These are phyloP conservation scores for Penelope pileata DNA, from an alignment of 2,113 vertebrate species.

Conservation along the genomic window DNA sequence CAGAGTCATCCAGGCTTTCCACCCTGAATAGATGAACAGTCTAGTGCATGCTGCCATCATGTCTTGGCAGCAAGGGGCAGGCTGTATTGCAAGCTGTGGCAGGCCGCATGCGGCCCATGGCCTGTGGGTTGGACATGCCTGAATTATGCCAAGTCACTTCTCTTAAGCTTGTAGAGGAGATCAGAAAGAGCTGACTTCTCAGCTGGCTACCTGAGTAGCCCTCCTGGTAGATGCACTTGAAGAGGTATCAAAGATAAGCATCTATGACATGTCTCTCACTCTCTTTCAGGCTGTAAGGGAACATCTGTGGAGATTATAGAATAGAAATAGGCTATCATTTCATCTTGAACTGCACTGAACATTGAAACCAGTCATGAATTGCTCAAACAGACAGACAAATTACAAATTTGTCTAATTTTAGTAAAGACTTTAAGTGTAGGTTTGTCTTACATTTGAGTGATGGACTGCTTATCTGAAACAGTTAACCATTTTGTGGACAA, in stretches of 20 bases:
- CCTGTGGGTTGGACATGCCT: no score
- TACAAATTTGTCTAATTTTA: not conserved
- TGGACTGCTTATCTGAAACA: not conserved
- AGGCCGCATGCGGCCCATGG: no score
- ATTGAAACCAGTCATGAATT: not conserved
- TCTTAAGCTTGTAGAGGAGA: not conserved
- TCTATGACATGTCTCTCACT: not conserved
- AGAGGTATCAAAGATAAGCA: not conserved
- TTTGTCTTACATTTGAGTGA: not conserved
- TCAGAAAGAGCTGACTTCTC: not conserved
- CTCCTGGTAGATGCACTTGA: not conserved
- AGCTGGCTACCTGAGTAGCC: not conserved
- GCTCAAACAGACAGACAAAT: not conserved
- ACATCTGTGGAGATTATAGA: not conserved
- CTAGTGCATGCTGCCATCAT: no score
- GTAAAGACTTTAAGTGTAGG: not conserved
- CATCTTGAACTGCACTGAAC: not conserved
- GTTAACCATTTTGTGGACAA: not conserved
- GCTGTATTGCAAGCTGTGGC: no score
- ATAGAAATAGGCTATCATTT: not conserved
- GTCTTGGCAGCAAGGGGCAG: no score
- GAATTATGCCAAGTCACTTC: not conserved
- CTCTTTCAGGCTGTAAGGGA: not conserved
- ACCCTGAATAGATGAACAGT: not conserved
- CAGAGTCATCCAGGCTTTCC: not conserved